Evolutionary conservation across 1,140 invertebrate genomes (phyloP).

Genomic region (Hormaphis cornu): DNA sequence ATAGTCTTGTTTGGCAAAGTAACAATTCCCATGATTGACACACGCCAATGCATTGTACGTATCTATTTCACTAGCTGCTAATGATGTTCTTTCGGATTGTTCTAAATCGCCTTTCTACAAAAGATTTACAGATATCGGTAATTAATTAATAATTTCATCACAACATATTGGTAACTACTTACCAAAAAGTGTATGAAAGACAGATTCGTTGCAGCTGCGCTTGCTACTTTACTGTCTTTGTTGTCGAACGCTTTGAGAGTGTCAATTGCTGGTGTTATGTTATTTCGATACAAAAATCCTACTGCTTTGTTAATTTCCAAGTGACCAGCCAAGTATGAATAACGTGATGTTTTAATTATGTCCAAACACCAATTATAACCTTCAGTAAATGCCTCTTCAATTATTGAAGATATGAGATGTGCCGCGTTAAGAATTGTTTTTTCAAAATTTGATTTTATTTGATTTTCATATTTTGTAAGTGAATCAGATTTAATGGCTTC

Average conservation of each 20-base stretch:
- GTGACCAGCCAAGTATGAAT: conserved; percentile 70
- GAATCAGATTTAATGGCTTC: conserved; percentile 73
- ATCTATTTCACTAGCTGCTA: conserved; percentile 65
- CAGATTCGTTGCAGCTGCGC: conserved; percentile 79
- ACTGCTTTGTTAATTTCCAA: conserved; percentile 90
- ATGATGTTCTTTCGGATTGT: conserved; percentile 72
- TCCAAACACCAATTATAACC: conserved; percentile 66
- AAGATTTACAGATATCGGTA: not conserved
- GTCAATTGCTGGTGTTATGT: conserved; percentile 74
- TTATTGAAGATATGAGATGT: conserved; percentile 83
- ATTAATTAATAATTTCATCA: not conserved
- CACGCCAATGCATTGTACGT: conserved; percentile 72
- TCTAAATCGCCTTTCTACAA: conserved; percentile 68
- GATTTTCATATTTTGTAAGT: conserved; percentile 64
- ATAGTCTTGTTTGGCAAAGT: conserved; percentile 59
- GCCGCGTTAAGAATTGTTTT: conserved; percentile 77
- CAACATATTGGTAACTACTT: conserved; percentile 38
- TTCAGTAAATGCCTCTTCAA: conserved; percentile 54
- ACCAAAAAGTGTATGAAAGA: conserved; percentile 83
- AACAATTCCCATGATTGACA: conserved; percentile 82
- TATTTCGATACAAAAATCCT: conserved; percentile 75
- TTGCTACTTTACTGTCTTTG: conserved; percentile 71
- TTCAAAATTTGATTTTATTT: conserved; percentile 67
- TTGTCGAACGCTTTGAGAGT: conserved; percentile 83
- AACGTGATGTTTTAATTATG: conserved; percentile 66